These are phyloP conservation scores for Lethrus apterus DNA, from an alignment of 1,140 invertebrate genomes.

Conservation along the genomic window DNA sequence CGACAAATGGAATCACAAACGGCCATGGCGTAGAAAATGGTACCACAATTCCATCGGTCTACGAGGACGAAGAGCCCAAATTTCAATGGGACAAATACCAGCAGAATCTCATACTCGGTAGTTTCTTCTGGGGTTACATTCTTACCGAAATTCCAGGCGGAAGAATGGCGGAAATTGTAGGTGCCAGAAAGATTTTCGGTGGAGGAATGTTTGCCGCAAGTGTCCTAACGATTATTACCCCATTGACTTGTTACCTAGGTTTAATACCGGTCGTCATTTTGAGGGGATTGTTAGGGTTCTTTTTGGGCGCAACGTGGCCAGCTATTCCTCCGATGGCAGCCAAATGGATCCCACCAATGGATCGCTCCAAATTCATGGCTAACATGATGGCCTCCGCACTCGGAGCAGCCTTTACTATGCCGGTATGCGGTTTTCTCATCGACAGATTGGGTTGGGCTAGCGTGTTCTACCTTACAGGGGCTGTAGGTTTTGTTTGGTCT, in stretches of 20 bases:
- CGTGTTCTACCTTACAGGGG: slow-evolving; percentile 78
- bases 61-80: slow-evolving; percentile 21
- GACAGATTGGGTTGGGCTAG: slow-evolving; percentile 73
- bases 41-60: slow-evolving; percentile 13
- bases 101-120: slow-evolving; percentile 71
- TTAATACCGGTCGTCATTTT: slow-evolving; percentile 55
- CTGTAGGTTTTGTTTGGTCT: slow-evolving; percentile 73
- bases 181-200: slow-evolving; percentile 76
- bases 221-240: slow-evolving; percentile 73
- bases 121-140: slow-evolving; percentile 88
- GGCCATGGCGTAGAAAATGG: slow-evolving; percentile 27
- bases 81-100: slow-evolving; percentile 41
- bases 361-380: slow-evolving; percentile 79
- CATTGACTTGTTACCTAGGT: slow-evolving; percentile 57
- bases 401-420: slow-evolving; percentile 76
- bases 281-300: slow-evolving; percentile 62
- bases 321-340: slow-evolving; percentile 83
- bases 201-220: slow-evolving; percentile 78
- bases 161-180: slow-evolving; percentile 71
- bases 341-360: slow-evolving; percentile 84
- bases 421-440: slow-evolving; percentile 71
- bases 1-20: slow-evolving; percentile 20
- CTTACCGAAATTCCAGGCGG: slow-evolving; percentile 83
- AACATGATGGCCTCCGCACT: slow-evolving; percentile 83
- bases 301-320: slow-evolving; percentile 82